Base-by-base conservation (phyloP, 2,797 vertebrate species). In the Enteromius anoplus region DNA sequence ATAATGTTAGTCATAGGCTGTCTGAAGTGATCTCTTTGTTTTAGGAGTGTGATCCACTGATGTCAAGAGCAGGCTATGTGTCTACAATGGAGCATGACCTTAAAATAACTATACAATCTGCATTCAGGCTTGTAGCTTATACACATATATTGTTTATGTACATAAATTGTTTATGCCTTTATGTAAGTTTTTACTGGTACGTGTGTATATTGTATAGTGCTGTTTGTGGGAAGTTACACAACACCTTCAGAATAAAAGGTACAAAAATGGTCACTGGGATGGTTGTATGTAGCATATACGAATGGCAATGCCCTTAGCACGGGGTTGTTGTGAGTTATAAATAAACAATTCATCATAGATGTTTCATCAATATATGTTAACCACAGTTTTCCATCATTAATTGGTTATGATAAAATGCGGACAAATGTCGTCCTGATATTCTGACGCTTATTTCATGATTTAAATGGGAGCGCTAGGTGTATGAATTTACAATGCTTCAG, bases 1-100 rank as follows among this genome's bases (percentile, higher is more conserved):
- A 86, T 80, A 72, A 73, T n/a, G 55, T 86, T 85, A 81, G 86
- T 88, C 84, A 84, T 32, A 17, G 55, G 15, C 47, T 75, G 82
- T 81, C 71, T 79, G 83, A 87, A 84, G 32, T 65, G 66, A 66
- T 73, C 51, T 69, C 81, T 83, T 83, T 83, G 73, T 83, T 77
- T 19, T 69, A 32, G 32, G 34, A 68, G 64, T 47, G 26, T 75
- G 60, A 82, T 64, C 80, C 19, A 58, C 73, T 68, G 73, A 76
- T 60, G 64, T 68, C 64, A 76, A n/a, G 21, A 32, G 23, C 15
- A n/a, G 42, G 5, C 19, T 53, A 11, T 23, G 34, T 34, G 55
- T 81, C 37, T 40, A 42, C 21, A 69, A 53, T 62, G n/a, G 14
- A n/a, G 45, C 58, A 60, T 60, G 49, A 29, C 34, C 5, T 21